These are phyloP conservation scores for Vanessa atalanta DNA, from an alignment of 1,140 invertebrate species.

Conservation along the genomic window DNA sequence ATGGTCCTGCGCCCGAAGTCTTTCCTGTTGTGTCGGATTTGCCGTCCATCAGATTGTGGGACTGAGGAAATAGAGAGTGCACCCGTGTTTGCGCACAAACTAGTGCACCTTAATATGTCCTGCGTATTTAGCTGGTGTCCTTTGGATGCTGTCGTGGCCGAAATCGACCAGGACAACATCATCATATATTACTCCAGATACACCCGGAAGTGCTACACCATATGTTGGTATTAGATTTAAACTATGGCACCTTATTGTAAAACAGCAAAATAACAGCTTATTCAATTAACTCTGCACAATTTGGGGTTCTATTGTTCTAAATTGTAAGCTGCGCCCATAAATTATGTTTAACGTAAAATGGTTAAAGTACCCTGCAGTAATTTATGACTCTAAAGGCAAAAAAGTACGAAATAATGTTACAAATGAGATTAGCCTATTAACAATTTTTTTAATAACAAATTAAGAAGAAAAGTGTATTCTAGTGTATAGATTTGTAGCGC, in stretches of 20 bases:
- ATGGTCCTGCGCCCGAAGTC: too few species aligned
- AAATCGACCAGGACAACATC: too few species aligned
- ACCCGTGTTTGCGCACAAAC: too few species aligned
- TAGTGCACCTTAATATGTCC: too few species aligned
- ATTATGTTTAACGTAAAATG: conserved; percentile 9
- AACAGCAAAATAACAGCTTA: conserved; percentile 8
- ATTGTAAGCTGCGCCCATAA: conserved; percentile 8
- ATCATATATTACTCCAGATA: neutral
- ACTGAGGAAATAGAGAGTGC: too few species aligned
- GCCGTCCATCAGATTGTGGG: too few species aligned
- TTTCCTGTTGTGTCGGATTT: too few species aligned
- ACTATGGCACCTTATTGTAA: conserved; percentile 3
- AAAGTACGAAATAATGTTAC: neutral
- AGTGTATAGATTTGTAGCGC: too few species aligned
- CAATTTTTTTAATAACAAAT: neutral
- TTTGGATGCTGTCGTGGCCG: too few species aligned
- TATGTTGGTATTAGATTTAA: conserved; percentile 3
- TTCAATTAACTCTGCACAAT: conserved; percentile 11
- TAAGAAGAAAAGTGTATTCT: too few species aligned
- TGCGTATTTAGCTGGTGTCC: too few species aligned
- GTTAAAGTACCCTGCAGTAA: conserved; percentile 4
- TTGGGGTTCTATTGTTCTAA: conserved; percentile 11
- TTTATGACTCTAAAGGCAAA: conserved; percentile 8
- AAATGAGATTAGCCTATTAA: neutral
- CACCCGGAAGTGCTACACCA: neutral